phyloP scores from a whole-genome alignment of 92 coral and sea anemone genomes.

The Scolanthus callimorphus region DNA sequence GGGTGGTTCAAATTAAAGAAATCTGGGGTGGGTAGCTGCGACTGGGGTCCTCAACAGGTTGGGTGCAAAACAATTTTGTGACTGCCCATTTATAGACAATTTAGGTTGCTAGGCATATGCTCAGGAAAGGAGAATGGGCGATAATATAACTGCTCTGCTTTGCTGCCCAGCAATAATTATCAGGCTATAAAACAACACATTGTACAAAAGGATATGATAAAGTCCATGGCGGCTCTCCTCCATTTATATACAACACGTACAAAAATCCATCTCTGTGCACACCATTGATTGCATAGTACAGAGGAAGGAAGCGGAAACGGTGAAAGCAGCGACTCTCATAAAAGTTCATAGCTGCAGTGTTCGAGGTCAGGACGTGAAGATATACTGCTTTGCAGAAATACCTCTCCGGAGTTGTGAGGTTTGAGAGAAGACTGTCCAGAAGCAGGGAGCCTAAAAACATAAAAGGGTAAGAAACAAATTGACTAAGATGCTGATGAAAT shows the following conservation, averaged over 20 bases:
- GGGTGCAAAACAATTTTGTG: no score
- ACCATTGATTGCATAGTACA: conserved; percentile 95
- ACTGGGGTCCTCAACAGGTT: no score
- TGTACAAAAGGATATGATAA: conserved; percentile 98
- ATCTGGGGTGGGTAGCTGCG: no score
- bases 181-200: no score
- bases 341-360: conserved; percentile 87
- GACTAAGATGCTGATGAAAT: background rate
- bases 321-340: conserved; percentile 79
- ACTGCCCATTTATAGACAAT: no score
- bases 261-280: conserved; percentile 83
- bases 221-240: conserved; percentile 99
- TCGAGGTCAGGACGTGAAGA: conserved; percentile 91
- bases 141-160: no score
- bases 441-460: conserved; percentile 71
- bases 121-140: no score
- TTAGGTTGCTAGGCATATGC: no score
- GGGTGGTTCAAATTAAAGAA: no score
- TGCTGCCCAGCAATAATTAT: no score
- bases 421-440: conserved; percentile 81
- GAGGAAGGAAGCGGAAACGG: conserved; percentile 77
- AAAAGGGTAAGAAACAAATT: no score
- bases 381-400: conserved; percentile 87
- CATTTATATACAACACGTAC: conserved; percentile 92
- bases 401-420: conserved; percentile 90